Evolutionary conservation across 2,113 vertebrate genomes (phyloP), one percentile per base, ranked within the genome.

Genomic region (Rhodinocichla rosea): DNA sequence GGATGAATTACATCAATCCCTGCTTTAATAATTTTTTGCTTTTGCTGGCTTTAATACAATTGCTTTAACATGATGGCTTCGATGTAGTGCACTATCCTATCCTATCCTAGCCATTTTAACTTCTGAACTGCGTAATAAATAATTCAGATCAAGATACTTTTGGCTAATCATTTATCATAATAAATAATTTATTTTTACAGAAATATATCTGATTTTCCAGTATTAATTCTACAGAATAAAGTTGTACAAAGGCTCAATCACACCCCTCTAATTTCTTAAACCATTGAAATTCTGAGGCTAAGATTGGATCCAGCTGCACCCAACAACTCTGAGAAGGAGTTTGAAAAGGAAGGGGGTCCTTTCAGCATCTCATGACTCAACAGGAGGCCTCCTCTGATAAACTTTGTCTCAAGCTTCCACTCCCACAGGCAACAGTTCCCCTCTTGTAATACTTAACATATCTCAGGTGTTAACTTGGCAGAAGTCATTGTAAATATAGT

Each of bases 381-480:
- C 7, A 32, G 32, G 27, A 37, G 7, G 21, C 9, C 7, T 13
- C 15, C 22, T 59, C 44, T 60, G 50, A 23, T 6, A 77, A 77
- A 27, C 22, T 33, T 68, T 68, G 21, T 18, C 22, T 68, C 45
- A 52, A 59, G 14, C 33, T 27, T 52, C 32, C 44, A 76, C 7
- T 76, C 17, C 44, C 27, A 50, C 6, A 0, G 0, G 32, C 9
- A 42, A 17, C 17, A 67, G 22, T 90, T 11, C 4, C 11, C 3
- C 35, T 77, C 21, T 49, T 28, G 45, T 15, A 42, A 73, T 7
- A 37, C 5, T 17, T 33, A 63, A 13, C 23, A 26, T 65, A 75
- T 74, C 28, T 77, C 24, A 42, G 47, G 28, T 57, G 6, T 70
- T 80, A 68, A 20, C 37, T 63, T 84, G 7, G 28, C 26, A 74